These are phyloP conservation scores for Stratiomys singularior DNA, from an alignment of 2,888 invertebrate genomes.

Conservation along the genomic window DNA sequence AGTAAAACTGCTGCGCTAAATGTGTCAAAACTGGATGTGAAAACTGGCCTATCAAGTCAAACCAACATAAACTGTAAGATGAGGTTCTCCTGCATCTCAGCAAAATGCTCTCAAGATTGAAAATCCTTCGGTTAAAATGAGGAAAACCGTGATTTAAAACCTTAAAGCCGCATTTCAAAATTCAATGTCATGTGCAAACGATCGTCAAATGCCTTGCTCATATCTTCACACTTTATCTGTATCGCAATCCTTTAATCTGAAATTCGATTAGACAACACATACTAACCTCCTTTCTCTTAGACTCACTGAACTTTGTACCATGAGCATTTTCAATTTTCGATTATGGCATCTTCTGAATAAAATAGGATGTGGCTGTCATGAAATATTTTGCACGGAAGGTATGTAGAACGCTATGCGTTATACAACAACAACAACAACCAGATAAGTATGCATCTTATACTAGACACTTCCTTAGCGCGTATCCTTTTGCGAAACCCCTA, in stretches of 20 bases:
- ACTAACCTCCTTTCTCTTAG: not conserved
- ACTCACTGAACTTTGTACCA: conserved; percentile 7
- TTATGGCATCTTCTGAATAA: conserved; percentile 32
- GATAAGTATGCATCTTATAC: conserved; percentile 12
- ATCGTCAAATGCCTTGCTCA: no score
- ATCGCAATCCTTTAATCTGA: not conserved
- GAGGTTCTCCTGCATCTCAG: no score
- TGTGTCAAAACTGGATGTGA: no score
- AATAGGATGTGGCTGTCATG: conserved; percentile 31
- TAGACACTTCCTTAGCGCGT: not conserved
- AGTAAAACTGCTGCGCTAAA: no score
- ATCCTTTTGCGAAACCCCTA: not conserved
- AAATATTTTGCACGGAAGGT: conserved; percentile 5
- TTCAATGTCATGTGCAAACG: no score
- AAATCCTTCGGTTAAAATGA: no score
- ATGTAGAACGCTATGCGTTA: conserved; percentile 7
- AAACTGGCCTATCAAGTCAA: no score
- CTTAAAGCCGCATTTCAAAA: no score
- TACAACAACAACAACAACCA: not conserved
- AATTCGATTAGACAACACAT: conserved; percentile 5
- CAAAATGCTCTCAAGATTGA: no score
- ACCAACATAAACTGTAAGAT: no score
- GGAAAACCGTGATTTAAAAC: no score
- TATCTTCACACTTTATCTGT: no score
- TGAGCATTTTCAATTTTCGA: conserved; percentile 31